phyloP scores from a whole-genome alignment of 37 sponge, comb jelly and placozoan genomes.

The Beroe forskalii region DNA sequence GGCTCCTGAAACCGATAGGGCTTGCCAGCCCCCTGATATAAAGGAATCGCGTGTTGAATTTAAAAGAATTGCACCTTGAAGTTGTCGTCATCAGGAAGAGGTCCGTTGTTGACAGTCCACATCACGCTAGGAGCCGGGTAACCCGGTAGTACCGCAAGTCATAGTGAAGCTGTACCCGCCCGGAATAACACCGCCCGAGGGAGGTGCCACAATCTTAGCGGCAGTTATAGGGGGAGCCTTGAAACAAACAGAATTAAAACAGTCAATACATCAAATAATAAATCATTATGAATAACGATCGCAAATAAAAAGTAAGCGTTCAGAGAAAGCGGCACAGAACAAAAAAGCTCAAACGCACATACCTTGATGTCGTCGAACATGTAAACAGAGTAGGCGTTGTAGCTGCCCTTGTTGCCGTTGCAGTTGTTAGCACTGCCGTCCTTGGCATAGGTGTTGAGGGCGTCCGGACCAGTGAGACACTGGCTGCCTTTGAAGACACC shows the following conservation, averaged over 20 bases:
- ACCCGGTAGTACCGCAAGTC: conserved; percentile 28
- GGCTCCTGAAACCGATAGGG: too few species aligned
- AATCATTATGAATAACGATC: too few species aligned
- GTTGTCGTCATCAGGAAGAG: conserved; percentile 48
- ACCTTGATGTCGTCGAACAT: conserved; percentile 58
- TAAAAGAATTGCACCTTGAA: conserved; percentile 49
- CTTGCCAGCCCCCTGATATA: too few species aligned
- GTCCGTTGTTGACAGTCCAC: neutral
- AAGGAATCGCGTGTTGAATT: too few species aligned
- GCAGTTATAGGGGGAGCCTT: conserved; percentile 35
- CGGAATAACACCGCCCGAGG: conserved; percentile 14
- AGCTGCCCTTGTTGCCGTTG: conserved; percentile 36
- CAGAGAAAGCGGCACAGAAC: too few species aligned
- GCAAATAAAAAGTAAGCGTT: too few species aligned
- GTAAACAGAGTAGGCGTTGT: conserved; percentile 39
- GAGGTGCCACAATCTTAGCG: conserved; percentile 39
- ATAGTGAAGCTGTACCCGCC: conserved; percentile 61
- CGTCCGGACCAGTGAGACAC: conserved; percentile 33
- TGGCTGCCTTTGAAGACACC: conserved; percentile 13
- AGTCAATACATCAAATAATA: too few species aligned
- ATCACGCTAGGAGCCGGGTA: neutral
- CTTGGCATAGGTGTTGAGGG: conserved; percentile 47
- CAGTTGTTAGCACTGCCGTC: conserved; percentile 22
- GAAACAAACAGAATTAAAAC: too few species aligned
- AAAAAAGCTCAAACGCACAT: too few species aligned